Evolutionary conservation across 2,888 invertebrate genomes (phyloP), one percentile per base, ranked within the genome.

Genomic region (Orchesellides sinensis): DNA sequence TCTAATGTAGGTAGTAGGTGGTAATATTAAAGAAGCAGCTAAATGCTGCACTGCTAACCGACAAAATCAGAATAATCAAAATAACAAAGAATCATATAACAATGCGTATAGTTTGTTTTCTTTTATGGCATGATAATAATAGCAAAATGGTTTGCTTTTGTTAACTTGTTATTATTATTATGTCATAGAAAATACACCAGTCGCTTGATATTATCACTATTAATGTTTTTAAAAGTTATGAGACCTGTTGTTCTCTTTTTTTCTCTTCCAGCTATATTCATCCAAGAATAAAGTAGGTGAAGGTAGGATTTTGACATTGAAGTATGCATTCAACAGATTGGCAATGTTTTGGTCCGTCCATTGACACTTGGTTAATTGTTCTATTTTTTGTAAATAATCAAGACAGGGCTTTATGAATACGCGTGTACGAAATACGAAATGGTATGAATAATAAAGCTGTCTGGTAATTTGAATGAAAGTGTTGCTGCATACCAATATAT

Each of bases 51-150:
- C 8, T 49, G 17, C 40, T 65, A 40, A 40, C 40, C 45, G 23
- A 25, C 49, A 68, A 25, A 65, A 47, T 68, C 68, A 68, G 61
- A 61, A 35, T 29, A 61, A 61, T 61, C 61, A 61, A 61, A 61
- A 29, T 61, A 32, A 61, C 61, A 61, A 61, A 61, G 61, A 61
- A 61, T 61, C 29, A n/a, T 32, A 35, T 61, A n/a, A 32, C 35
- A 61, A 61, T 54, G n/a, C n/a, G n/a, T n/a, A 29, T 32, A 27
- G 61, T 35, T 61, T 29, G 54, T 49, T 10, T 14, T 61, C 61
- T 32, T 61, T 61, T 61, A 65, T 23, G 65, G 45, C n/a, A 61
- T 56, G 23, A 61, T 29, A 29, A 56, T 23, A 56, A n/a, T 40
- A 35, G 35, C 2, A 65, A 61, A 65, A 65, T 35, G 65, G 65